These are phyloP conservation scores for Gisinianus flammeolus DNA, from an alignment of 2,888 invertebrate species.

Conservation along the genomic window DNA sequence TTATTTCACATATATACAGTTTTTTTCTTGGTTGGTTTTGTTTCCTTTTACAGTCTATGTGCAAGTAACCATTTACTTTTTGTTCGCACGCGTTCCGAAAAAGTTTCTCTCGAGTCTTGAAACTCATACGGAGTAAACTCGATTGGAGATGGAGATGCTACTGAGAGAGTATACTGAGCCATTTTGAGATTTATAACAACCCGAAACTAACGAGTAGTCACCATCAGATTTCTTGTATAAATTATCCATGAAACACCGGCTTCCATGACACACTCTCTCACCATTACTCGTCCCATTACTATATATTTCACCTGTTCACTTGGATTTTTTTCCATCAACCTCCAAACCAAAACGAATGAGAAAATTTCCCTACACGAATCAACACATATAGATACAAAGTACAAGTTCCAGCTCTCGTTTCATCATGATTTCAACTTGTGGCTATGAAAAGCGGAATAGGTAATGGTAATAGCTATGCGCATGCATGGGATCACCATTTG, in stretches of 20 bases:
- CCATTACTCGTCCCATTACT: too few relatives aligned
- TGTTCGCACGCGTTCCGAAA: constrained; percentile 18
- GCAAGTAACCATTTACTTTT: constrained; percentile 8
- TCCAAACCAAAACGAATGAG: constrained; percentile 6
- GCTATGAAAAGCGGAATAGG: too few relatives aligned
- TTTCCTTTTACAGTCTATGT: background rate
- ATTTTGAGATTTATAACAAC: constrained; percentile 24
- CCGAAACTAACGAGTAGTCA: constrained; percentile 30
- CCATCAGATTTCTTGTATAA: constrained; percentile 11
- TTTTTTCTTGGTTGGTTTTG: background rate
- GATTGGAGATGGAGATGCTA: background rate
- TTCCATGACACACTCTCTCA: constrained; percentile 12
- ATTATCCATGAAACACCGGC: constrained; percentile 27
- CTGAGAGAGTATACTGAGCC: background rate
- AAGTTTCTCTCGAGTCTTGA: background rate
- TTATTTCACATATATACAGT: background rate
- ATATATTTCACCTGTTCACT: too few relatives aligned
- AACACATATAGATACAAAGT: background rate
- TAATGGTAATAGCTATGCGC: background rate
- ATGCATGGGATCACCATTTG: too few relatives aligned
- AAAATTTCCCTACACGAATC: background rate
- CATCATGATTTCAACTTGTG: background rate
- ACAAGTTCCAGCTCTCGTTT: background rate
- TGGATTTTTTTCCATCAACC: background rate
- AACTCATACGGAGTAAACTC: background rate